Evolutionary conservation across 30 jellyfish, hydroid and myxozoan species (phyloP), one percentile per base, ranked within the genome.

Genomic region (Hydra vulgaris): DNA sequence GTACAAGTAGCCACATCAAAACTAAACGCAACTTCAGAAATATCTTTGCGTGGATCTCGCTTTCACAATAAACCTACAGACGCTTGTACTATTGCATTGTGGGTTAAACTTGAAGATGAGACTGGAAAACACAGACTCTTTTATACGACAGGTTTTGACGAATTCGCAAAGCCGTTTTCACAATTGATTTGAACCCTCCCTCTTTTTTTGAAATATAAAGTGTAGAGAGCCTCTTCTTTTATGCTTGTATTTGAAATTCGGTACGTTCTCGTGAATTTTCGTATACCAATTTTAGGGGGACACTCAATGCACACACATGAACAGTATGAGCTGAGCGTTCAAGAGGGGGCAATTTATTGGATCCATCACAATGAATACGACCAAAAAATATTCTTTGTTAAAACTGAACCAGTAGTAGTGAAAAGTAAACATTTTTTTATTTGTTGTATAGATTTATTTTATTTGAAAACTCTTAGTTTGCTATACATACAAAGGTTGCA

Each of bases 271-370:
- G 12, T 40, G 61, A 40, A 40, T 3, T 40, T 40, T 40, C 5
- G n/a, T n/a, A n/a, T n/a, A n/a, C n/a, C n/a, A 40, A 5, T 22
- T 0, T 8, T 53, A 78, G 97, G 97, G 19, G 97, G 97, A 54
- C 97, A 89, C 79, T 89, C 97, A 20, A 89, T 89, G 97, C 97
- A 89, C 74, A 89, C 97, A 24, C 88, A 86, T 24, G 80, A 81
- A 73, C 97, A 89, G 71, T 89, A 84, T 76, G 97, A 89, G 68
- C 77, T 89, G 61, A 85, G 97, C 54, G 92, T 89, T 18, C 78
- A 24, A 24, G 97, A 89, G 23, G 97, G 97, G 24, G 88, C 89
- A 52, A n/a, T 89, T 68, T 74, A 85, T 66, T 89, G 97, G 97
- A 77, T 85, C 69, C 97, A 89, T 78, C 97, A 79, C 61, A 89